A percentile compares a stretch with the other conserved stretches of the same genome.
Conservation (phyloP, 1,140 invertebrate genomes). For the Cydia amplana region DNA sequence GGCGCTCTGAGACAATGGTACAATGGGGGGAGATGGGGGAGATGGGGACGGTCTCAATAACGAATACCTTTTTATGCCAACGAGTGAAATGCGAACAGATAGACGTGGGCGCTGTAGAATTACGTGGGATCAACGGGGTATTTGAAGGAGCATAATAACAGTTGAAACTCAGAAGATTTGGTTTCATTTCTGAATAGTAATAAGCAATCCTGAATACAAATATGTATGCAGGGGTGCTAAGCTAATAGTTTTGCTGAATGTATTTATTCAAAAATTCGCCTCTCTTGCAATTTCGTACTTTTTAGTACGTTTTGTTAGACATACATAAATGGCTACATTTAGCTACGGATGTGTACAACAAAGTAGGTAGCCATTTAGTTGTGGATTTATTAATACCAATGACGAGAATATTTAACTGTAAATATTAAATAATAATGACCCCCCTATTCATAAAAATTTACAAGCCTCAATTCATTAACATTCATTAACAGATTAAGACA, state of each 20-base stretch:
- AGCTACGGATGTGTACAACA: background rate
- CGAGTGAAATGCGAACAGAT: constrained; percentile 21
- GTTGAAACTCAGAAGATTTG: background rate
- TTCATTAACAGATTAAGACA: too few relatives aligned
- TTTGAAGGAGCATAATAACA: background rate
- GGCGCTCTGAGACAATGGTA: constrained; percentile 17
- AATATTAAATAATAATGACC: too few relatives aligned
- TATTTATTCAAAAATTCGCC: too few relatives aligned
- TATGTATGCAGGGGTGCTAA: background rate
- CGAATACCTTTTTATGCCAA: constrained; percentile 26
- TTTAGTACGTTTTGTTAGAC: background rate
- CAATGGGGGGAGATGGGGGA: constrained; percentile 23
- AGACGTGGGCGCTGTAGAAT: constrained; percentile 19
- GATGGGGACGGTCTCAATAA: constrained; percentile 11
- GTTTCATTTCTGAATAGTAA: background rate
- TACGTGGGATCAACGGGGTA: constrained; percentile 11
- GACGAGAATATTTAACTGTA: too few relatives aligned
- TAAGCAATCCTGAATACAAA: background rate
- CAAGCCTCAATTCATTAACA: too few relatives aligned
- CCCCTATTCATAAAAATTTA: too few relatives aligned
- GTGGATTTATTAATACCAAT: too few relatives aligned
- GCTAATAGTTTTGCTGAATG: too few relatives aligned
- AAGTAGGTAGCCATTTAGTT: too few relatives aligned
- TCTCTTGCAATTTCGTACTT: too few relatives aligned
- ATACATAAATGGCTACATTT: too few relatives aligned